These are phyloP conservation scores for Didymodactylos carnosus DNA, from an alignment of 2,888 invertebrate genomes.

Conservation along the genomic window DNA sequence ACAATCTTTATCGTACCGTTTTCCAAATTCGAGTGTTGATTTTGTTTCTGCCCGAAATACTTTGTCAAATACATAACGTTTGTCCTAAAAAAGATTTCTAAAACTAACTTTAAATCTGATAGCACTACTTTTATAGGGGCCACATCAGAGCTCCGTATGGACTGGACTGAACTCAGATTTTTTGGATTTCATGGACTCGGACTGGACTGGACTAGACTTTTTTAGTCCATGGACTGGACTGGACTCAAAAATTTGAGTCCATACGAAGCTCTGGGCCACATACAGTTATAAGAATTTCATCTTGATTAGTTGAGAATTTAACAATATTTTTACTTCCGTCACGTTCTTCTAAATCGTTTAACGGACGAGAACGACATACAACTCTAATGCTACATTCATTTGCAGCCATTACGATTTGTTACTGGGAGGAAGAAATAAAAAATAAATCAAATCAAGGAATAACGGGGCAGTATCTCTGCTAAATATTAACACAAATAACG, in stretches of 20 bases:
- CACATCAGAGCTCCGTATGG: no score
- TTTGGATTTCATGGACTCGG: no score
- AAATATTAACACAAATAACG: no score
- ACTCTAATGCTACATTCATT: conserved; percentile 46
- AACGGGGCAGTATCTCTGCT: no score
- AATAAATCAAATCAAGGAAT: no score
- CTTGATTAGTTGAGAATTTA: conserved; percentile 63
- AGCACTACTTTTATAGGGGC: no score
- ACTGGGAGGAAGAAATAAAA: no score
- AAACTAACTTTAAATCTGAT: conserved; percentile 24
- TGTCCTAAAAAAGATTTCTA: conserved; percentile 50
- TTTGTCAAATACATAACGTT: conserved; percentile 95
- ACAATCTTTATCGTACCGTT: conserved; percentile 44
- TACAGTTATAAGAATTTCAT: conserved; percentile 8
- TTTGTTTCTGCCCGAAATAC: conserved; percentile 99
- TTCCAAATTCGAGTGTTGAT: conserved; percentile 91
- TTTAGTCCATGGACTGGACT: no score
- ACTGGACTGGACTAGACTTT: no score
- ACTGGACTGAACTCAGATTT: no score
- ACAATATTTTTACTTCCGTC: conserved; percentile 86
- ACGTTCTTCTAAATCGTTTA: conserved; percentile 87
- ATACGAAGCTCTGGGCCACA: no score
- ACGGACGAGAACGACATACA: conserved; percentile 87
- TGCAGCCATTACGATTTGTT: conserved; percentile 2
- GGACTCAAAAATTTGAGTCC: no score